Conservation (phyloP, 2,888 invertebrate species). For the Gonocerus acuteangulatus region DNA sequence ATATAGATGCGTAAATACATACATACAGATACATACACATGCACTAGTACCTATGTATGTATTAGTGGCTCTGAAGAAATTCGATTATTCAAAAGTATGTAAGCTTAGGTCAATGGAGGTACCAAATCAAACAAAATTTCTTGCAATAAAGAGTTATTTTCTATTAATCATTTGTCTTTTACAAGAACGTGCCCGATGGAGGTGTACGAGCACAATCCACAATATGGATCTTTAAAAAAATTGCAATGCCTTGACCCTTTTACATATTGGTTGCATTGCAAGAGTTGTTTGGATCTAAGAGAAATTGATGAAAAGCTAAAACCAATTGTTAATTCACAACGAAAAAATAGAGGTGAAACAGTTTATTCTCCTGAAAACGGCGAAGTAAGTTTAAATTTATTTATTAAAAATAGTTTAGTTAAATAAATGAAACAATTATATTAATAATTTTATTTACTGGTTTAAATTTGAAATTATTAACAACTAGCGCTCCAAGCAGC, state of each 20-base stretch:
- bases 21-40: too few species aligned
- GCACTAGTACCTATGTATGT: too few species aligned
- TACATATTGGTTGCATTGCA: constrained; percentile 1
- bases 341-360: not conserved
- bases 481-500: too few species aligned
- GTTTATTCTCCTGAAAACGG: not conserved
- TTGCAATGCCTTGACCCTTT: constrained; percentile 1
- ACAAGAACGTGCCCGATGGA: not conserved
- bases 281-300: not conserved
- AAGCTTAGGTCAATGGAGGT: too few species aligned
- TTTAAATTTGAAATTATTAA: too few species aligned
- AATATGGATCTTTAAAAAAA: not conserved
- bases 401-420: not conserved
- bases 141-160: too few species aligned
- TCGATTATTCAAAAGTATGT: too few species aligned
- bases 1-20: too few species aligned
- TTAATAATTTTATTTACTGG: too few species aligned
- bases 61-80: too few species aligned
- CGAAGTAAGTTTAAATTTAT: not conserved
- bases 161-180: too few species aligned
- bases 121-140: too few species aligned
- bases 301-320: not conserved
- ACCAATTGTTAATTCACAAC: not conserved
- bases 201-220: not conserved
- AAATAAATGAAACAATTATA: not conserved